phyloP scores from a whole-genome alignment of 2,797 vertebrate genomes.

The Vireo griseus region DNA sequence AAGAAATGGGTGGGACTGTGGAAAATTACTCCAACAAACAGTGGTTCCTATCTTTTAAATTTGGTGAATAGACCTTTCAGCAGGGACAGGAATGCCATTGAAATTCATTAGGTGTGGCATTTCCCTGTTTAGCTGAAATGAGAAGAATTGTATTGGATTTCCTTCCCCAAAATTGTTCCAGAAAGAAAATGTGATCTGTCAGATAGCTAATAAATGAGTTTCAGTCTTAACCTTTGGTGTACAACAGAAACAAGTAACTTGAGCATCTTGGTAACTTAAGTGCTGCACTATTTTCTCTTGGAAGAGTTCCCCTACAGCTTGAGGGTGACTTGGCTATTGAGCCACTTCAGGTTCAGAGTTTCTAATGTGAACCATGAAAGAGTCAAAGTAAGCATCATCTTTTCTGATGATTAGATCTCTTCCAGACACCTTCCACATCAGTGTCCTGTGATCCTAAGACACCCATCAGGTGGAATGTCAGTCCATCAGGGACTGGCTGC shows the following conservation, averaged over 20 bases:
- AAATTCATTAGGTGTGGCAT: slow-evolving; percentile 38
- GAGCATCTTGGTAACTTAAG: neutral
- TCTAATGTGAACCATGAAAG: neutral
- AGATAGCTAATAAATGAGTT: slow-evolving; percentile 33
- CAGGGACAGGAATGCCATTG: slow-evolving; percentile 5
- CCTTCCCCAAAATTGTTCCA: neutral
- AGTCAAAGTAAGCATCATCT: neutral
- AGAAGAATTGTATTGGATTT: slow-evolving; percentile 39
- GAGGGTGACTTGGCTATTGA: neutral
- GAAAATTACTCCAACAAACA: slow-evolving; percentile 19
- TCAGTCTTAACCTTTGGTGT: neutral
- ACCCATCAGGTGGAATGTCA: neutral
- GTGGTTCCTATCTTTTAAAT: neutral
- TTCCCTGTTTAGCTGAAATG: slow-evolving; percentile 28
- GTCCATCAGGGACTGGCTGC: neutral
- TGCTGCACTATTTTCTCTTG: neutral
- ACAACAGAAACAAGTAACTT: neutral
- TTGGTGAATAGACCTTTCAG: slow-evolving; percentile 34
- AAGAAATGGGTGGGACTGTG: neutral
- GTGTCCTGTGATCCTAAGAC: neutral
- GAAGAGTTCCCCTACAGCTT: neutral
- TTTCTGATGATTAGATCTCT: neutral
- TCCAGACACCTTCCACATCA: neutral
- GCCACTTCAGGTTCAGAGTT: neutral
- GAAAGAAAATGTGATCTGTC: slow-evolving; percentile 19